A percentile compares a stretch with the other conserved stretches of the same genome.
phyloP scores from a whole-genome alignment of 2,888 invertebrate species.

The Aphrophora alni region DNA sequence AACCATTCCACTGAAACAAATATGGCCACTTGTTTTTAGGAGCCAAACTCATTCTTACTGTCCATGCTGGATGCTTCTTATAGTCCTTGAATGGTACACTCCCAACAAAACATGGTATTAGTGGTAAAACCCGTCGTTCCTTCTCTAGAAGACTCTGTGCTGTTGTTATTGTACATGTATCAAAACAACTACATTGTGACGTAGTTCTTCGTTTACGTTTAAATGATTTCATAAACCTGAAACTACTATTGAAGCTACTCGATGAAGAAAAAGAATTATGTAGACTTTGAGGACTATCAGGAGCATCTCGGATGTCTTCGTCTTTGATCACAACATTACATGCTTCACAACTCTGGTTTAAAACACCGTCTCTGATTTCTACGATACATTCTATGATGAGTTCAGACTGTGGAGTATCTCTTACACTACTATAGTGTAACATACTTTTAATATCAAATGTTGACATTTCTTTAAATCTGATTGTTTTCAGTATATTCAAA shows the following conservation, averaged over 20 bases:
- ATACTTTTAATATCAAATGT: slow-evolving; percentile 37
- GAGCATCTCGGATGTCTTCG: slow-evolving; percentile 12
- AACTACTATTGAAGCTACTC: neutral
- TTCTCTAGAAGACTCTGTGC: slow-evolving; percentile 31
- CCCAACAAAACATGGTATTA: slow-evolving; percentile 36
- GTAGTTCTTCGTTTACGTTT: slow-evolving; percentile 36
- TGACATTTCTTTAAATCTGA: slow-evolving; percentile 30
- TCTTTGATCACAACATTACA: slow-evolving; percentile 28
- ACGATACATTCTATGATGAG: slow-evolving; percentile 34
- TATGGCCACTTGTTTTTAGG: slow-evolving; percentile 32
- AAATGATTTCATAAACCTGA: slow-evolving; percentile 28
- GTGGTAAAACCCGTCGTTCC: slow-evolving; percentile 28
- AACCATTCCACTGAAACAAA: slow-evolving; percentile 34
- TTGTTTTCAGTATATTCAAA: slow-evolving; percentile 19
- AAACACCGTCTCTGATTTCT: slow-evolving; percentile 26
- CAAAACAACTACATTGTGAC: slow-evolving; percentile 38
- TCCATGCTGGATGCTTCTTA: neutral
- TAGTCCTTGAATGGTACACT: neutral
- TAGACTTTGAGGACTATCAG: slow-evolving; percentile 14
- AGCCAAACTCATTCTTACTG: neutral
- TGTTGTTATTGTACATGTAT: slow-evolving; percentile 32
- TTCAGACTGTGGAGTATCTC: slow-evolving; percentile 37
- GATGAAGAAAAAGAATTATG: neutral
- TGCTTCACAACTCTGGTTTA: slow-evolving; percentile 34
- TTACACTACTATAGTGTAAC: slow-evolving; percentile 29